These are phyloP conservation scores for Chaetodon trifascialis DNA, from an alignment of 2,113 vertebrate genomes.

Conservation along the genomic window DNA sequence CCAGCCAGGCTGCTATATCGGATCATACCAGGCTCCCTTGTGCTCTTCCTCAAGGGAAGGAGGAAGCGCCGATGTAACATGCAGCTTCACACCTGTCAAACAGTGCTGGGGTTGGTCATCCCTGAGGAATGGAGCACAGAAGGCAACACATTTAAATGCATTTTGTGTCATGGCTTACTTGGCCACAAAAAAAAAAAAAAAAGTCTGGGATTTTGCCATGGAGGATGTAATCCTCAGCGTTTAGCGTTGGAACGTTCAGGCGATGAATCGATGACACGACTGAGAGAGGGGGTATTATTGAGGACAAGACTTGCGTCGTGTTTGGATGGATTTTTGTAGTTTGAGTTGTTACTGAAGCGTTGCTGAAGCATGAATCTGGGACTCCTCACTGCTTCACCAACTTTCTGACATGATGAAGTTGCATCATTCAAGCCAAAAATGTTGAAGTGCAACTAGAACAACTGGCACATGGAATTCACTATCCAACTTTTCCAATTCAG, in stretches of 20 bases:
- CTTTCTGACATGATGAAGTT: slow-evolving; percentile 60
- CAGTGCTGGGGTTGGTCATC: slow-evolving; percentile 62
- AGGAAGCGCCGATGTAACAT: slow-evolving; percentile 66
- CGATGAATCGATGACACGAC: slow-evolving; percentile 7
- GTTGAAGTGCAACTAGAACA: slow-evolving; percentile 13
- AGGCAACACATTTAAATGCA: slow-evolving; percentile 61
- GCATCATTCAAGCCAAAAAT: slow-evolving; percentile 54
- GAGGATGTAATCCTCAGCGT: slow-evolving; percentile 43
- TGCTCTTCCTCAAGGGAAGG: slow-evolving; percentile 69
- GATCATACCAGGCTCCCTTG: slow-evolving; percentile 72
- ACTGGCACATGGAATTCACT: slow-evolving; percentile 7
- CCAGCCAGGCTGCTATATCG: slow-evolving; percentile 76
- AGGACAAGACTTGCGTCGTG: slow-evolving; percentile 7
- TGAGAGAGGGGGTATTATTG: slow-evolving; percentile 15
- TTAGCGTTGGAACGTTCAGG: neutral
- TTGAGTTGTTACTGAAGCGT: slow-evolving; percentile 54
- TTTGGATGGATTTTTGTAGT: slow-evolving; percentile 40
- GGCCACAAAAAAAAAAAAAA: slow-evolving; percentile 8
- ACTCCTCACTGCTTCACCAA: slow-evolving; percentile 53
- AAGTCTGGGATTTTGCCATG: slow-evolving; percentile 21
- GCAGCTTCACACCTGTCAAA: slow-evolving; percentile 80
- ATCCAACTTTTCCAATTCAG: slow-evolving; percentile 32
- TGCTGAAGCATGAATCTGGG: slow-evolving; percentile 50
- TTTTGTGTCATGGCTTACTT: slow-evolving; percentile 49
- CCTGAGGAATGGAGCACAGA: slow-evolving; percentile 57